Percentiles rank a stretch among this genome's conserved stretches.
Evolutionary conservation across 2,888 invertebrate genomes (phyloP).

Genomic region (Campaea margaritaria): DNA sequence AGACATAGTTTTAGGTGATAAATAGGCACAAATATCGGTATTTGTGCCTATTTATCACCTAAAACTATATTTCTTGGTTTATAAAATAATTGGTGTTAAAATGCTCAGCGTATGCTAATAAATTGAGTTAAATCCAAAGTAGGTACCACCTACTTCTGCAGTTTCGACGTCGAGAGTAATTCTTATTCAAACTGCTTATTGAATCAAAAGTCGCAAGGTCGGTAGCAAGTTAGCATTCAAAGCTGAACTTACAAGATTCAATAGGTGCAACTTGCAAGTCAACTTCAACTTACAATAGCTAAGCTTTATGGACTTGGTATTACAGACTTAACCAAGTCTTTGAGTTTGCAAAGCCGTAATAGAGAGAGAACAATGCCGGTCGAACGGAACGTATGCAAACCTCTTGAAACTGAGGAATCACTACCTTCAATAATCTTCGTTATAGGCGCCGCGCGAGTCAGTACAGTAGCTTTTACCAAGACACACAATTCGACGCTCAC

Average conservation of each 20-base stretch:
- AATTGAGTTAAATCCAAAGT: too few relatives aligned
- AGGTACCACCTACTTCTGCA: too few relatives aligned
- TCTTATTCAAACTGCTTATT: background rate
- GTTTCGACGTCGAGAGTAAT: background rate
- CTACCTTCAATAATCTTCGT: constrained; percentile 48
- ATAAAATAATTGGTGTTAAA: too few relatives aligned
- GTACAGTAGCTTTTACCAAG: background rate
- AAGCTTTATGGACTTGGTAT: constrained; percentile 39
- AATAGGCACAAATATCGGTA: too few relatives aligned
- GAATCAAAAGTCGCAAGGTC: background rate
- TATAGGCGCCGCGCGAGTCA: background rate
- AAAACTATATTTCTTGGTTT: too few relatives aligned
- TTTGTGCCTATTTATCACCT: too few relatives aligned
- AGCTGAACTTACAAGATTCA: constrained; percentile 3
- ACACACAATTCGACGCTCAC: background rate
- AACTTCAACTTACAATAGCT: constrained; percentile 15
- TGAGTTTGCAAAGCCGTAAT: constrained; percentile 46
- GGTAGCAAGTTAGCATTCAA: background rate
- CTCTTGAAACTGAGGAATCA: constrained; percentile 45
- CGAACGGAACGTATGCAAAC: constrained; percentile 50
- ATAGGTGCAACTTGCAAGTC: background rate
- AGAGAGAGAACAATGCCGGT: constrained; percentile 62
- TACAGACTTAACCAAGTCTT: constrained; percentile 43
- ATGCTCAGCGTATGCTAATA: too few relatives aligned
- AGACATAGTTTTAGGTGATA: too few relatives aligned